Evolutionary conservation across 2,113 vertebrate genomes (phyloP).

Genomic region (Corydoras maculifer): DNA sequence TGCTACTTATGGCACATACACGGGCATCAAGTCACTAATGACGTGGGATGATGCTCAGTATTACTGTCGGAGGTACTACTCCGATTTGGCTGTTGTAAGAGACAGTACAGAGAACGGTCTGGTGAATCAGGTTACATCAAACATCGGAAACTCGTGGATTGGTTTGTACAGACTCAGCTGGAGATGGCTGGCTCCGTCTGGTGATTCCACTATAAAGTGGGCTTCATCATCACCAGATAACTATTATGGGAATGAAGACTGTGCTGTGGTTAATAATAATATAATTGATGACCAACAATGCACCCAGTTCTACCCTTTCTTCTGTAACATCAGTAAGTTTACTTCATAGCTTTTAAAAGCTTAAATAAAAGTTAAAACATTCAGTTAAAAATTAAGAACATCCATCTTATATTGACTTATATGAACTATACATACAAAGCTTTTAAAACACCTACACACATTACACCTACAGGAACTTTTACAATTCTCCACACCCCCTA

Average conservation of each 20-base stretch:
- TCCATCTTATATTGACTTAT: no score
- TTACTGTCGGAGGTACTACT: slow-evolving; percentile 9
- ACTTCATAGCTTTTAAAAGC: no score
- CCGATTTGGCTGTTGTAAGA: neutral
- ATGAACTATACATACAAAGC: no score
- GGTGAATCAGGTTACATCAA: neutral
- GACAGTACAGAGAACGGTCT: neutral
- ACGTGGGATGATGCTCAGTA: neutral
- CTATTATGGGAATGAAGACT: neutral
- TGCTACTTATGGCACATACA: neutral
- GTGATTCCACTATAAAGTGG: neutral
- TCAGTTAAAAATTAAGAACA: no score
- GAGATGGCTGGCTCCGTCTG: slow-evolving; percentile 7
- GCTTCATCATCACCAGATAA: neutral
- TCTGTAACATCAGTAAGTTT: slow-evolving; percentile 22
- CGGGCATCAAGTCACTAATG: neutral
- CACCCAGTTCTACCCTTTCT: neutral
- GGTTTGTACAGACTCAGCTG: slow-evolving; percentile 13
- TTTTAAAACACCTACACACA: no score
- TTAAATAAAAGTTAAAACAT: no score
- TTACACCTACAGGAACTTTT: no score
- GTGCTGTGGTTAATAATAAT: neutral
- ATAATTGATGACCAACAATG: neutral
- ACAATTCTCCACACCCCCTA: no score
- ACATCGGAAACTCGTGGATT: neutral